Evolutionary conservation across 2,888 invertebrate genomes (phyloP).

Genomic region (Drosophila maculinotata): DNA sequence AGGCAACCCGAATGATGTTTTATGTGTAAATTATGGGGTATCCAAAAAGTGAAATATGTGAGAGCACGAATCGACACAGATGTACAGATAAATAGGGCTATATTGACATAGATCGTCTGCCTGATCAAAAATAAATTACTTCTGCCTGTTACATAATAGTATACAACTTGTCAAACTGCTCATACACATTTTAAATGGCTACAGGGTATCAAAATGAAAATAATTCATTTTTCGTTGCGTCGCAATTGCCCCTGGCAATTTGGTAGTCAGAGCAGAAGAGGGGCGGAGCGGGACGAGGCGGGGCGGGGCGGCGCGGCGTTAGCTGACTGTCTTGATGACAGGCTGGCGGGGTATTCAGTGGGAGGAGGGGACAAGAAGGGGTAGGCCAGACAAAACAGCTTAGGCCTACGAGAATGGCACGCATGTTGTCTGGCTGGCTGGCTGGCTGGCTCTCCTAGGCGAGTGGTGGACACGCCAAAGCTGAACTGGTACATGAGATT

Average conservation of each 20-base stretch:
- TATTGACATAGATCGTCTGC: too few species aligned
- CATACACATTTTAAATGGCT: not conserved
- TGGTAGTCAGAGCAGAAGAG: slow-evolving; percentile 17
- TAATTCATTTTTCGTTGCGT: slow-evolving; percentile 82
- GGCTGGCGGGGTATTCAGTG: slow-evolving; percentile 5
- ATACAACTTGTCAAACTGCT: not conserved
- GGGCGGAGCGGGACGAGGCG: not conserved
- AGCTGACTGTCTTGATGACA: slow-evolving; percentile 8
- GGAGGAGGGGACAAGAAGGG: slow-evolving; percentile 18
- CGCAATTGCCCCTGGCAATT: slow-evolving; percentile 75
- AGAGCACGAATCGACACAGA: too few species aligned
- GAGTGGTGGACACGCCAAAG: slow-evolving; percentile 42
- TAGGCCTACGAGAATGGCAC: slow-evolving; percentile 64
- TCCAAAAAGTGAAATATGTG: too few species aligned
- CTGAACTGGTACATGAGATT: slow-evolving; percentile 24
- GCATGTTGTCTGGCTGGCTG: slow-evolving; percentile 47
- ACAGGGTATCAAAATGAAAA: slow-evolving; percentile 56
- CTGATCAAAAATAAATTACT: too few species aligned
- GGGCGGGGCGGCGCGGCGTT: slow-evolving; percentile 23
- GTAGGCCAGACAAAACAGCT: slow-evolving; percentile 36
- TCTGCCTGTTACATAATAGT: not conserved
- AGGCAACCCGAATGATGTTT: too few species aligned
- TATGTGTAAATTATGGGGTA: too few species aligned
- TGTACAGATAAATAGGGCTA: too few species aligned
- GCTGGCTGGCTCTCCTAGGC: slow-evolving; percentile 50